Evolutionary conservation across 2,113 vertebrate genomes (phyloP).

Genomic region (Lynx canadensis): DNA sequence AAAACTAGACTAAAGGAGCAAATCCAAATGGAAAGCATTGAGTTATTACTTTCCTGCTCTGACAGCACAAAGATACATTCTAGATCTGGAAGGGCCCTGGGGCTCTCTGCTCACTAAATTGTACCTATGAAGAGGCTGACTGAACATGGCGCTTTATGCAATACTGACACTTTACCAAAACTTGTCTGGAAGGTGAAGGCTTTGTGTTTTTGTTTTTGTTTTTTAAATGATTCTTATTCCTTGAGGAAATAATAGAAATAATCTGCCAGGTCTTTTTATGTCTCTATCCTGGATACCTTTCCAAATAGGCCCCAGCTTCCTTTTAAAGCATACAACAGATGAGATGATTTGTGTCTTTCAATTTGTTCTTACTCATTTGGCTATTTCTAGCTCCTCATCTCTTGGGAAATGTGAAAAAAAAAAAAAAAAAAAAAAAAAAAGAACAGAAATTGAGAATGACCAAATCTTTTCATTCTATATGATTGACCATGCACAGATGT

Average conservation of each 20-base stretch:
- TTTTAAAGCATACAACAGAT: conserved; percentile 16
- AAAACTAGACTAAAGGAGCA: conserved; percentile 36
- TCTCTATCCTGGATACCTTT: neutral
- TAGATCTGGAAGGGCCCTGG: neutral
- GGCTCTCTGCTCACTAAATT: neutral
- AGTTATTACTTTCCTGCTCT: conserved; percentile 16
- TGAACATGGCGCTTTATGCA: neutral
- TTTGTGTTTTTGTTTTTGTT: neutral
- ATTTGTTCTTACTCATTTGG: neutral
- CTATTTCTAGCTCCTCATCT: neutral
- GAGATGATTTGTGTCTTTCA: neutral
- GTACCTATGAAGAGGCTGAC: neutral
- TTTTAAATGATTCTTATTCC: neutral
- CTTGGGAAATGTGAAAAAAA: neutral
- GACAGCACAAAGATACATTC: conserved; percentile 10
- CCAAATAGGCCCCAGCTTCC: neutral
- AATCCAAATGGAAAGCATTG: conserved; percentile 44
- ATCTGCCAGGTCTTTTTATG: neutral
- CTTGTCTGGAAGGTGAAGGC: neutral
- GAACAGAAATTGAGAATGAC: neutral
- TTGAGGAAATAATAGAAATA: conserved; percentile 35
- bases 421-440: neutral
- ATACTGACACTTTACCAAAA: neutral
- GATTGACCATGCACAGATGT: neutral
- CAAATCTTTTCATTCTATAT: neutral